Percentiles rank a stretch among this genome's conserved stretches.
Conservation (phyloP, 1,140 invertebrate genomes). For the Phenacoccus solenopsis region DNA sequence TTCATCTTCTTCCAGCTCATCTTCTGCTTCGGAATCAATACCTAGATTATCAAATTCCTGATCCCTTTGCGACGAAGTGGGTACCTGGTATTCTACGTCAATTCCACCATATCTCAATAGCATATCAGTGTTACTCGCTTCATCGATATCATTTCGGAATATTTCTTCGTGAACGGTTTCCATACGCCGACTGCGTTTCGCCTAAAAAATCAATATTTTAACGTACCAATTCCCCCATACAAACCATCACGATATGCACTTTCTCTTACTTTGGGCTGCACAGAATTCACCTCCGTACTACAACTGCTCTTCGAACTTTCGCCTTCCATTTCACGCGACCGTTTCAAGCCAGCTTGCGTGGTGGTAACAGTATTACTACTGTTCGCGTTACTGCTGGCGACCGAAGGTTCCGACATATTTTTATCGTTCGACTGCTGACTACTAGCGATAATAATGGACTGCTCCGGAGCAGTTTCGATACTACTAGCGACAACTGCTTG, state of each 20-base stretch:
- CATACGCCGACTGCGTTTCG: background rate
- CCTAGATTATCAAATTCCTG: constrained; percentile 66
- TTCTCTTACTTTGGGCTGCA: background rate
- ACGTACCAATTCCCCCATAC: background rate
- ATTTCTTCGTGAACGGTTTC: background rate
- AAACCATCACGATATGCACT: background rate
- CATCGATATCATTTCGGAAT: background rate
- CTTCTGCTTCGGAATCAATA: constrained; percentile 45
- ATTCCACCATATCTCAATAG: constrained; percentile 12
- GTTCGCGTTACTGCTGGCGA: background rate
- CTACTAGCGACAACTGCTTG: background rate
- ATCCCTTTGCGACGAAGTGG: constrained; percentile 66
- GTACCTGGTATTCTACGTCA: constrained; percentile 60
- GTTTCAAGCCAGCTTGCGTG: background rate
- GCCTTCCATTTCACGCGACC: background rate
- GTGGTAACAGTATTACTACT: background rate
- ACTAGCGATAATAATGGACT: background rate
- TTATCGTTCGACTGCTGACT: background rate
- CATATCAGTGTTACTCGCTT: constrained; percentile 1
- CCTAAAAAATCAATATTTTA: background rate
- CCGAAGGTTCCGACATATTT: background rate
- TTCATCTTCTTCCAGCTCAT: background rate
- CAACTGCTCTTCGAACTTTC: background rate
- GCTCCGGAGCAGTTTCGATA: background rate
- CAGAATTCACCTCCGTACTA: background rate